Percentiles rank a stretch among this genome's conserved stretches.
These are phyloP conservation scores for Tribolium freemani DNA, from an alignment of 2,888 invertebrate species.

Conservation along the genomic window DNA sequence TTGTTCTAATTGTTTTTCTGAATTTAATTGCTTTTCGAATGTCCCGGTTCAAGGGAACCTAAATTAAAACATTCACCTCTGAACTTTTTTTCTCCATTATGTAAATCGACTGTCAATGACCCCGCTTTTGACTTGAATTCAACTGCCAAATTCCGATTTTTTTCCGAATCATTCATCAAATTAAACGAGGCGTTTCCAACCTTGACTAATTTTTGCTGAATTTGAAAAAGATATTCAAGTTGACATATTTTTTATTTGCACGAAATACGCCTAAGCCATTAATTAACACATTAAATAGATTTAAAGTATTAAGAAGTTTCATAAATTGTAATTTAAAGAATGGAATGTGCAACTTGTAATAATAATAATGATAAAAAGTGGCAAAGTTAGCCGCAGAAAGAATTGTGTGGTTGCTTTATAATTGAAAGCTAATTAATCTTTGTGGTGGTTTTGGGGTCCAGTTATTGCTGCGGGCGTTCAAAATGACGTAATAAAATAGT, in stretches of 20 bases:
- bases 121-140: constrained; percentile 4
- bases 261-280: too few species aligned
- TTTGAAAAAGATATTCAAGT: not conserved
- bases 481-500: constrained; percentile 28
- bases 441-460: constrained; percentile 10
- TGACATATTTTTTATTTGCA: not conserved
- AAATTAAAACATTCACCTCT: not conserved
- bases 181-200: not conserved
- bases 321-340: too few species aligned
- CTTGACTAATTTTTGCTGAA: not conserved
- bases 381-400: not conserved
- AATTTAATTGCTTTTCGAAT: not conserved
- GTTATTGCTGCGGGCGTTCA: constrained; percentile 30
- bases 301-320: too few species aligned
- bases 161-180: not conserved
- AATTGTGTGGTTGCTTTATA: not conserved
- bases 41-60: not conserved
- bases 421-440: constrained; percentile 11
- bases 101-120: constrained; percentile 10
- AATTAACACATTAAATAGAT: too few species aligned
- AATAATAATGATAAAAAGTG: too few species aligned
- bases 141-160: not conserved
- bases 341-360: too few species aligned
- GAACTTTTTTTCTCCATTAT: not conserved
- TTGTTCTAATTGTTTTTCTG: not conserved